phyloP scores from a whole-genome alignment of 1,140 invertebrate species.

The Drosophila bocqueti region DNA sequence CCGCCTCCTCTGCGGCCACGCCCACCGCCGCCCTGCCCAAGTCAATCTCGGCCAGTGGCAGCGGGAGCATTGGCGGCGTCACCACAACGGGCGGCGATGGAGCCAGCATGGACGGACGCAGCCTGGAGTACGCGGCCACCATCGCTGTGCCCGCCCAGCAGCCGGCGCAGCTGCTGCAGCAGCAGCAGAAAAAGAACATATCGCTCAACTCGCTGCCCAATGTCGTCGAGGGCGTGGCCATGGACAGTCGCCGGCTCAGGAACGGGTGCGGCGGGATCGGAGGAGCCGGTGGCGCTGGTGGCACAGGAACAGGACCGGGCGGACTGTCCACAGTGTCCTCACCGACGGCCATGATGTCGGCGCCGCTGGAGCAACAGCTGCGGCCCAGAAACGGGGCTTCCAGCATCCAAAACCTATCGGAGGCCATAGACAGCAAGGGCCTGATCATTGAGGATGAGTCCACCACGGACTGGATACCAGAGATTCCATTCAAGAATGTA shows the following conservation, averaged over 20 bases:
- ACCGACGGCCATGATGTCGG: conserved; percentile 69
- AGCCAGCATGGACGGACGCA: conserved; percentile 66
- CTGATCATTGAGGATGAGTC: conserved; percentile 90
- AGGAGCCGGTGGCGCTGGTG: conserved; percentile 4
- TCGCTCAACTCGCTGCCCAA: conserved; percentile 80
- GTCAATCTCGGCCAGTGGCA: conserved; percentile 74
- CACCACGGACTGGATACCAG: conserved; percentile 93
- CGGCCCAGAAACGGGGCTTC: conserved; percentile 59
- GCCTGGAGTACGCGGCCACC: conserved; percentile 57
- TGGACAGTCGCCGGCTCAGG: conserved; percentile 59
- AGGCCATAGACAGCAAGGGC: conserved; percentile 64
- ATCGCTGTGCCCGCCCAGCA: conserved; percentile 61
- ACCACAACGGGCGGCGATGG: conserved; percentile 44
- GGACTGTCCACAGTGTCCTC: conserved; percentile 75
- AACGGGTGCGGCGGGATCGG: conserved; percentile 48
- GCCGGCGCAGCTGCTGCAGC: conserved; percentile 68
- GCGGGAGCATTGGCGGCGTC: conserved; percentile 51
- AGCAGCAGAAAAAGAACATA: conserved; percentile 80
- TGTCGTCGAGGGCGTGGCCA: conserved; percentile 76
- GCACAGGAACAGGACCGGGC: conserved; percentile 22
- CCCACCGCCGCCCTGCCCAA: conserved; percentile 57
- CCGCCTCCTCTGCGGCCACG: conserved; percentile 28
- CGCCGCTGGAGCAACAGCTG: conserved; percentile 66
- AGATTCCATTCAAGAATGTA: conserved; percentile 96
- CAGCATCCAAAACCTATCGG: conserved; percentile 69